Base-by-base conservation (phyloP, 92 coral and sea anemone genomes). In the Montipora capitata region DNA sequence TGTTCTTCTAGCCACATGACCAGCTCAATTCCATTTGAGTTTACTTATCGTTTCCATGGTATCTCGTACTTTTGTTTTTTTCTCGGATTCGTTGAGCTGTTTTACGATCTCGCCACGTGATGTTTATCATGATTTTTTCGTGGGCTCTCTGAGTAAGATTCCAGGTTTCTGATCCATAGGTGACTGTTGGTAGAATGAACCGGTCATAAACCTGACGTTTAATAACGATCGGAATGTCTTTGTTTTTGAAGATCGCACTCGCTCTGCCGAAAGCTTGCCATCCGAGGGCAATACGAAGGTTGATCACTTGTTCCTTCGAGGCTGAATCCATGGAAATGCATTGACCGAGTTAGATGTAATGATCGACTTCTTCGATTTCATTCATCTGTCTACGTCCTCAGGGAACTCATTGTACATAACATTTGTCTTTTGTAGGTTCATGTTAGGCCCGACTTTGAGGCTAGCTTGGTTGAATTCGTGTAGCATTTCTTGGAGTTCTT, bases 221-320 rank as follows among this genome's bases (percentile, higher is more conserved):
- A 0, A 65, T 16, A 27, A 65, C 6, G 71, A 65, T 65, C 40
- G 14, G 43, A 65, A 65, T 65, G 71, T 65, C 51, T 45, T 38
- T 65, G 71, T 65, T 65, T 65, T 65, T 65, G 40, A 65, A 64
- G 35, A 65, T 65, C 41, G 71, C 71, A 2, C 71, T 65, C 40
- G 71, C 40, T 27, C 71, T 4, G 10, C 70, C 51, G 9, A 45
- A 45, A 8, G 51, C 51, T 0, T 45, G 9, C 51, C 51, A 45
- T 5, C 7, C 51, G 6, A 45, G 51, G 5, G 51, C 9, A 45
- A 45, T 45, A 45, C 51, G 51, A 8, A 4, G 51, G 6, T 16
- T 65, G 41, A 65, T 18, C 40, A 20, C 4, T 0, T 65, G 71
- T 65, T 16, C 39, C 40, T 65, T 65, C 70, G 39, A 65, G 3